Base-by-base conservation (phyloP, 2,113 vertebrate species). In the Solea senegalensis region DNA sequence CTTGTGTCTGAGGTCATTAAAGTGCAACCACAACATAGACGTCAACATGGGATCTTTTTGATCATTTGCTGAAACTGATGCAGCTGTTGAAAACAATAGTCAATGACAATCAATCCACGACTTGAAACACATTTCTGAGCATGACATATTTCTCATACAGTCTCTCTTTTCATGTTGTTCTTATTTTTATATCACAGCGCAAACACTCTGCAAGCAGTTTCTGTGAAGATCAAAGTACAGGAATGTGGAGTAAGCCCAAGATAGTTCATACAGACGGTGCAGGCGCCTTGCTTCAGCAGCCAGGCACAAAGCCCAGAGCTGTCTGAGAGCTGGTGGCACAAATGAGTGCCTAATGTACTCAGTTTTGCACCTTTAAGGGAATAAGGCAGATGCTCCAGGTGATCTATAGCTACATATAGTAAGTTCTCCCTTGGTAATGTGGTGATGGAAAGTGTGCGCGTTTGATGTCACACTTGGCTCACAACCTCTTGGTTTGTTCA, bases 281-380 rank as follows among this genome's bases (percentile, higher is more conserved):
- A 73, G 52, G 49, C 8, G 15, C 39, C 11, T 21, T 53, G 76
- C 56, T 63, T 74, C 68, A 58, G 39, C 51, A 70, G 64, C 40
- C 64, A 40, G 72, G 66, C 72, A 78, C 65, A n/a, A 66, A 74
- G 64, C 76, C 57, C 63, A 60, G 65, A 28, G 28, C 53, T 63
- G 63, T 69, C 45, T 74, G 50, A 78, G 56, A 69, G 53, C 59
- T 79, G 28, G 62, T 62, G 69, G 45, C 65, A 81, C 46, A 79
- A 76, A 77, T 68, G 8, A 76, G 9, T 14, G 66, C 10, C 57
- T 69, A 79, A 74, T 68, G 66, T 56, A 74, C 46, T 81, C 41
- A 67, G 56, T 56, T 77, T 51, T 57, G 51, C 53, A 67, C 40
- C 74, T 73, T 65, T 63, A 69, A 64, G 28, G 49, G 62, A 65